phyloP scores from a whole-genome alignment of 2,113 vertebrate species.

The Turdus rufiventris region DNA sequence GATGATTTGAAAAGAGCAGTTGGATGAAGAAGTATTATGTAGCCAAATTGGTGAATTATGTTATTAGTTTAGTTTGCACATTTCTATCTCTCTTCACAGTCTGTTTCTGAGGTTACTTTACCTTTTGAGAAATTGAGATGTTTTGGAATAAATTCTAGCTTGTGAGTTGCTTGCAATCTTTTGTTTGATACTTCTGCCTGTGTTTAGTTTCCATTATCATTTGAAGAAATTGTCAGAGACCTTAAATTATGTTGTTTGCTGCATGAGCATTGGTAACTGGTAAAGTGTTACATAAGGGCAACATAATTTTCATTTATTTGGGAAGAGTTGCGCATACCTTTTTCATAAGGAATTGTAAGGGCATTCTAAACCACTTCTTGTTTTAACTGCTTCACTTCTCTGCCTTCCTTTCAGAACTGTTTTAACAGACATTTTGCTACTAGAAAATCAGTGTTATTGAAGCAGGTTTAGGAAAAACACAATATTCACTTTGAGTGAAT shows the following conservation, averaged over 20 bases:
- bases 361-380: background rate
- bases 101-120: background rate
- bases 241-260: background rate
- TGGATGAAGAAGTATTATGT: background rate
- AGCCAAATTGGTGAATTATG: background rate
- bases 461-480: background rate
- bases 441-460: background rate
- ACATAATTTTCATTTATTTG: background rate
- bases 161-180: background rate
- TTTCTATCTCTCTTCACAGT: background rate
- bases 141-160: background rate
- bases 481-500: background rate
- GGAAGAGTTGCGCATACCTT: background rate
- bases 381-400: background rate
- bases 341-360: background rate
- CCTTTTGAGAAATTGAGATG: background rate
- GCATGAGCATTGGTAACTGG: background rate
- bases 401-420: background rate
- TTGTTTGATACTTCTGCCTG: background rate
- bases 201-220: background rate
- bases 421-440: background rate
- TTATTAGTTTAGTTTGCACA: background rate
- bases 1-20: background rate
- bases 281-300: background rate
- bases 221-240: background rate